Conservation (phyloP, 1,140 invertebrate species). For the Magallana angulata region DNA sequence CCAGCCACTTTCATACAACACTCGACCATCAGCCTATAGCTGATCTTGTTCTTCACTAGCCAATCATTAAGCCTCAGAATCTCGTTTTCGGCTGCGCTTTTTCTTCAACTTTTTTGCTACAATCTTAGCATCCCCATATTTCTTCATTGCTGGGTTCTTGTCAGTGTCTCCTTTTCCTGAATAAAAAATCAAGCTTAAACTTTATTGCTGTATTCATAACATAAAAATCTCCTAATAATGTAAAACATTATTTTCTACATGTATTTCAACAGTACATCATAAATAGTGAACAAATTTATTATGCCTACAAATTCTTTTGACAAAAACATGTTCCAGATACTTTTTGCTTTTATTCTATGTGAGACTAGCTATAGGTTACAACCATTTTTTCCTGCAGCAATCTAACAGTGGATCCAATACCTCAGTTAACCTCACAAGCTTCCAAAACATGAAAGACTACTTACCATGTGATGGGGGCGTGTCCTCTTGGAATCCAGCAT, state of each 20-base stretch:
- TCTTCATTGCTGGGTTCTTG: neutral
- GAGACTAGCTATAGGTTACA: no score
- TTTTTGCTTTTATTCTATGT: no score
- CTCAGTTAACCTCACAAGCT: slow-evolving; percentile 19
- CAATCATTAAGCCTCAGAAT: slow-evolving; percentile 43
- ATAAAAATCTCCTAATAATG: no score
- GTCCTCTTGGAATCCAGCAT: slow-evolving; percentile 46
- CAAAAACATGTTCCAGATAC: no score
- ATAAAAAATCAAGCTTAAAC: no score
- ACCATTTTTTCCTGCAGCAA: no score
- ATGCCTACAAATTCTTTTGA: no score
- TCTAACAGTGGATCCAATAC: neutral
- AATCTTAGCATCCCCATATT: slow-evolving; percentile 3
- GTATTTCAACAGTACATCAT: no score
- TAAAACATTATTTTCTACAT: no score
- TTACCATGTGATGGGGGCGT: slow-evolving; percentile 36
- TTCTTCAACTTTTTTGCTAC: slow-evolving; percentile 39
- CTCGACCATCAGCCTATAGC: neutral
- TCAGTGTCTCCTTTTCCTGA: neutral
- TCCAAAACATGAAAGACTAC: neutral
- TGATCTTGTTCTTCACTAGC: neutral
- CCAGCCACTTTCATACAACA: neutral
- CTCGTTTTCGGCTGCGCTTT: neutral
- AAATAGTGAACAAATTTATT: no score
- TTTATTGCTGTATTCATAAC: no score